These are phyloP conservation scores for Pipistrellus kuhlii DNA, from an alignment of 2,797 vertebrate species.

Conservation along the genomic window DNA sequence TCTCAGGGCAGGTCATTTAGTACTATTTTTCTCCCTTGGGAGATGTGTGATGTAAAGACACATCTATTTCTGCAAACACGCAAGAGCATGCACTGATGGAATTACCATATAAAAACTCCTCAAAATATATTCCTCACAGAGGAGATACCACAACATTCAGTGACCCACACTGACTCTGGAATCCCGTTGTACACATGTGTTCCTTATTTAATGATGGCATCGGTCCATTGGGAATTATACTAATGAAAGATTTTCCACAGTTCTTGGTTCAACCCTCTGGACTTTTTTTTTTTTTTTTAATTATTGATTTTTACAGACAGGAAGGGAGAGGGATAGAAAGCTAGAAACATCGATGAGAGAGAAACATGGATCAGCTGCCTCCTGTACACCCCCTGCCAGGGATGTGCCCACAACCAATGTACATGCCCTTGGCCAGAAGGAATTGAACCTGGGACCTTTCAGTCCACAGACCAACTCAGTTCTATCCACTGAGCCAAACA, in stretches of 20 bases:
- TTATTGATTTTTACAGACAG: too few species aligned
- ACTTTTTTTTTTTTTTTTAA: background rate
- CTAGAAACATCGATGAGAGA: too few species aligned
- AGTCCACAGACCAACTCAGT: too few species aligned
- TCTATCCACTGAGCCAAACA: too few species aligned
- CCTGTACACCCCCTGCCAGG: too few species aligned
- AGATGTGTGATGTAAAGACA: background rate
- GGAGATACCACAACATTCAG: background rate
- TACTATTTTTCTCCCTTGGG: background rate
- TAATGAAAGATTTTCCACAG: background rate
- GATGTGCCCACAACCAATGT: too few species aligned
- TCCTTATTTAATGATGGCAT: background rate
- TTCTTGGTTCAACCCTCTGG: background rate
- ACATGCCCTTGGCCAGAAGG: too few species aligned
- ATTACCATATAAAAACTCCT: background rate
- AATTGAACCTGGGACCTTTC: too few species aligned
- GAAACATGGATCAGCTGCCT: too few species aligned
- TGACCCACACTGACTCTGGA: background rate
- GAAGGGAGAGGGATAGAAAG: too few species aligned
- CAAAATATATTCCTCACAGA: background rate
- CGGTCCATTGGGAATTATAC: background rate
- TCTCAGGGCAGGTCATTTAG: background rate
- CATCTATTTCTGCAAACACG: background rate
- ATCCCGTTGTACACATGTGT: background rate
- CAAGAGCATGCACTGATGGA: background rate